phyloP scores from a whole-genome alignment of 2,888 invertebrate genomes.

The Rotaria magnacalcarata region DNA sequence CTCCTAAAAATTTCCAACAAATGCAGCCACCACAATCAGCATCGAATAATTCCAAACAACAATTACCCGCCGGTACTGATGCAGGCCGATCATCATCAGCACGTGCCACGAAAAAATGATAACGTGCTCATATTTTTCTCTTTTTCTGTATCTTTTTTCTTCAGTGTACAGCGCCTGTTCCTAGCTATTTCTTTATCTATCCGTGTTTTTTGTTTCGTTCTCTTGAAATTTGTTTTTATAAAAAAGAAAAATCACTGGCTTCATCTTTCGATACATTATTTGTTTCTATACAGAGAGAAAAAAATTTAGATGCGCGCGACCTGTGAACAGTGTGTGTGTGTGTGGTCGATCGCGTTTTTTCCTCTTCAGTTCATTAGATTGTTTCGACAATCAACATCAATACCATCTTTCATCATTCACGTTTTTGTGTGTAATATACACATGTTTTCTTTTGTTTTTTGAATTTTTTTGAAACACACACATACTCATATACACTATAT shows the following conservation, averaged over 20 bases:
- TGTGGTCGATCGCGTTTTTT: not conserved
- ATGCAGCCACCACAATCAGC: not conserved
- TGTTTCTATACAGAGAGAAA: not conserved
- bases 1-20: not conserved
- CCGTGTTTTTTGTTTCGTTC: not conserved
- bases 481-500: not conserved
- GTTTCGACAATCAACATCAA: slow-evolving; percentile 24
- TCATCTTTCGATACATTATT: not conserved
- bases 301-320: not conserved
- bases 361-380: not conserved
- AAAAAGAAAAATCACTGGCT: not conserved
- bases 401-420: not conserved
- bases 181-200: not conserved
- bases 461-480: not conserved
- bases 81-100: slow-evolving; percentile 22
- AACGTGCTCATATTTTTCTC: not conserved
- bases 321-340: slow-evolving; percentile 17
- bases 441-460: not conserved
- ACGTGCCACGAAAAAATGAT: slow-evolving; percentile 6
- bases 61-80: not conserved
- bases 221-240: not conserved
- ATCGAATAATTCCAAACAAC: slow-evolving; percentile 12
- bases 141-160: slow-evolving; percentile 19
- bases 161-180: slow-evolving; percentile 27
- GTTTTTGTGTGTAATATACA: not conserved